These are phyloP conservation scores for Conus ventricosus DNA, from an alignment of 1,140 invertebrate genomes.

Conservation along the genomic window DNA sequence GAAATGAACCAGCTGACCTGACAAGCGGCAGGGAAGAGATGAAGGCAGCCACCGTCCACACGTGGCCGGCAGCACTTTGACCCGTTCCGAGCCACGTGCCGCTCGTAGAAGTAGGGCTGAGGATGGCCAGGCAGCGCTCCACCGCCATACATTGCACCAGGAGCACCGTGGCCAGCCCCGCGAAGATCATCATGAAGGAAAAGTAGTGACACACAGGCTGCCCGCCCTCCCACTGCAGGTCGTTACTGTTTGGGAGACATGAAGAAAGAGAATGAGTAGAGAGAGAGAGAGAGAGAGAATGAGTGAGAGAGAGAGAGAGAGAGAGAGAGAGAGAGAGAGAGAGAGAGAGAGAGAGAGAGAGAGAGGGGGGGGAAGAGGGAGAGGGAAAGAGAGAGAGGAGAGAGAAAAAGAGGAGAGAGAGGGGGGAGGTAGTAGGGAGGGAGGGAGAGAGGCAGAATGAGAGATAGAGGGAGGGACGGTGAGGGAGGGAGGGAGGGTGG, in stretches of 20 bases:
- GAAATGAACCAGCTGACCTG: slow-evolving; percentile 32
- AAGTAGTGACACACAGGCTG: slow-evolving; percentile 68
- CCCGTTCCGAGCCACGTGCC: slow-evolving; percentile 62
- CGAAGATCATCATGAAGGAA: slow-evolving; percentile 73
- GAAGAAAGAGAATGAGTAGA: no score
- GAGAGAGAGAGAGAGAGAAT: background rate
- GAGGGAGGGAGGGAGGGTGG: no score
- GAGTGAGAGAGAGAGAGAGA: background rate
- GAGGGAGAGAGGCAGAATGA: no score
- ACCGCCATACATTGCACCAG: slow-evolving; percentile 74
- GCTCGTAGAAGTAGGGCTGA: slow-evolving; percentile 70
- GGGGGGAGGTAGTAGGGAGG: no score
- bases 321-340: background rate
- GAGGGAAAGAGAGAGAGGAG: no score
- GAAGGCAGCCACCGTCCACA: slow-evolving; percentile 63
- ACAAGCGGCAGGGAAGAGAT: slow-evolving; percentile 71
- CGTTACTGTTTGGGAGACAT: slow-evolving; percentile 16
- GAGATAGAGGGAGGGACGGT: no score
- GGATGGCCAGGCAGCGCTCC: slow-evolving; percentile 72
- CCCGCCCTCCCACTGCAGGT: slow-evolving; percentile 61
- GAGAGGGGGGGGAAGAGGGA: background rate
- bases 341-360: background rate
- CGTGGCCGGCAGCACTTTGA: slow-evolving; percentile 51
- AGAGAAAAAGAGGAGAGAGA: no score
- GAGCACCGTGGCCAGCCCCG: slow-evolving; percentile 71